Conservation (phyloP, 2,113 vertebrate species). For the Triplophysa tibetana region DNA sequence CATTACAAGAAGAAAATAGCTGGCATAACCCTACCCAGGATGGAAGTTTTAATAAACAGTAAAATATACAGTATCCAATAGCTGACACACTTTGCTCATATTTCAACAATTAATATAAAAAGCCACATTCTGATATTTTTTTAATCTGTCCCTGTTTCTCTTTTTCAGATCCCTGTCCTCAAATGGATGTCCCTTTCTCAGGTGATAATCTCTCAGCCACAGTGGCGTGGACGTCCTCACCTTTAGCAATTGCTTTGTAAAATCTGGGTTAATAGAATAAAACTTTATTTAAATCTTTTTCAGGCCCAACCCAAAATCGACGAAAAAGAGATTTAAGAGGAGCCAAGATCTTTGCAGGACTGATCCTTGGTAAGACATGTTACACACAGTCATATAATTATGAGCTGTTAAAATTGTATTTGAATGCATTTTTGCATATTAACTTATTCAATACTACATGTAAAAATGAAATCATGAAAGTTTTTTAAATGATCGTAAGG, state of each 20-base stretch:
- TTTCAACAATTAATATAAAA: neutral
- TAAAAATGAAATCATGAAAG: too few relatives aligned
- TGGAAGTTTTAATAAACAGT: too few relatives aligned
- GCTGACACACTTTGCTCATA: neutral
- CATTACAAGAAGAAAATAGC: too few relatives aligned
- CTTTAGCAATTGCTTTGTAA: too few relatives aligned
- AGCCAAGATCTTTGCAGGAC: neutral
- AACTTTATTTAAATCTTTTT: neutral
- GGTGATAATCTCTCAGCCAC: constrained; percentile 39
- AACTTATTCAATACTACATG: too few relatives aligned
- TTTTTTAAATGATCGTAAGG: too few relatives aligned
- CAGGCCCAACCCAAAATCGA: constrained; percentile 41
- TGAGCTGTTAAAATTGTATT: too few relatives aligned
- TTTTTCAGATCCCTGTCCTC: constrained; percentile 69
- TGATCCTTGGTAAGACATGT: neutral
- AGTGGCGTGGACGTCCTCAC: constrained; percentile 64
- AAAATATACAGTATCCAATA: too few relatives aligned
- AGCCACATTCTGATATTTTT: too few relatives aligned
- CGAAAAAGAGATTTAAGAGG: constrained; percentile 61
- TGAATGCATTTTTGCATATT: too few relatives aligned
- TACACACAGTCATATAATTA: neutral
- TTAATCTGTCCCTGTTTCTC: neutral
- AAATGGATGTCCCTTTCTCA: constrained; percentile 53
- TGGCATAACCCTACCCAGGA: too few relatives aligned
- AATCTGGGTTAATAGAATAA: neutral